Conservation (phyloP, 2,113 vertebrate genomes). For the Xenopus laevis region DNA sequence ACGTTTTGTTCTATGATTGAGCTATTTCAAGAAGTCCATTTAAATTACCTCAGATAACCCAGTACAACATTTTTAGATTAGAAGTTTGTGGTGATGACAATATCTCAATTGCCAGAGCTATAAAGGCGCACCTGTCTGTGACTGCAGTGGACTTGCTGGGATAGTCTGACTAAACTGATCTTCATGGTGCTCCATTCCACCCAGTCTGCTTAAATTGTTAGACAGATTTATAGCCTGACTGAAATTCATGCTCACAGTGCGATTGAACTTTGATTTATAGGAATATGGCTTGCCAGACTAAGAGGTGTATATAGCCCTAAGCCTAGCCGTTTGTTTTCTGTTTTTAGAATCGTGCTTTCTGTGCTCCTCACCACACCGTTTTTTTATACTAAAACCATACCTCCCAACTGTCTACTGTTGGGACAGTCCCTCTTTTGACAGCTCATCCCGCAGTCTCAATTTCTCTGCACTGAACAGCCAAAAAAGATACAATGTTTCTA, state of each 20-base stretch:
- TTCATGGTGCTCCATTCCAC: background rate
- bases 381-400: no score
- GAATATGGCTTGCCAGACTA: background rate
- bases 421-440: no score
- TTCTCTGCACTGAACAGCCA: no score
- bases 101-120: constrained; percentile 40
- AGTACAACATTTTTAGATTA: constrained; percentile 17
- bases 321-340: no score
- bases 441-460: no score
- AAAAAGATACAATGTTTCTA: no score
- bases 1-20: background rate
- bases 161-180: constrained; percentile 3
- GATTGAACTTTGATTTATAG: constrained; percentile 33
- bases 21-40: constrained; percentile 3
- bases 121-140: constrained; percentile 36
- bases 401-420: no score
- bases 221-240: constrained; percentile 34
- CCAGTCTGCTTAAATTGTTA: constrained; percentile 1
- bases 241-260: constrained; percentile 13
- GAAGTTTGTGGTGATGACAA: constrained; percentile 29
- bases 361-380: no score
- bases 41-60: constrained; percentile 34
- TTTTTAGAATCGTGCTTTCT: no score
- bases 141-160: background rate
- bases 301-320: background rate